Base-by-base conservation (phyloP, 2,113 vertebrate genomes). In the Tenrec ecaudatus region DNA sequence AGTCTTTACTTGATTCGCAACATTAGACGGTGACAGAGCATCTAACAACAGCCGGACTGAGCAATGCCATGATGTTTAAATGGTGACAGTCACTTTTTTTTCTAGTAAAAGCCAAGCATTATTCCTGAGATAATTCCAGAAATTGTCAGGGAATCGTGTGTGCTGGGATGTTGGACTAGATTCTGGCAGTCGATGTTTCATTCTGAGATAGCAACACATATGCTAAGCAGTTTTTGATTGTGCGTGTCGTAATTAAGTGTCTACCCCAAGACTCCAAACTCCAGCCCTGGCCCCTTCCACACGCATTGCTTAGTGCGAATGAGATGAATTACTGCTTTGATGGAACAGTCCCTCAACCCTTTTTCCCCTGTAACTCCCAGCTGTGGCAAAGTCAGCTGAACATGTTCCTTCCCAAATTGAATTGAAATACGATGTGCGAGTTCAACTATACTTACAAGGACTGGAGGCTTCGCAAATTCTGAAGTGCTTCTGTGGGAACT, bases 401-500 rank as follows among this genome's bases (percentile, higher is more conserved):
- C 36, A 78, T 43, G 60, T 8, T 47, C 53, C 29, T 88, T 82
- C 60, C 36, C 40, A 86, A 83, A 82, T 0, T 8, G 43, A 73
- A 68, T 14, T n/a, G 7, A 69, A 85, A 9, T 84, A 40, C 38
- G 40, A 22, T 82, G 5, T 89, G 78, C 64, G 82, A 89, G 81
- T 84, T 89, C 58, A 75, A 43, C 20, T 47, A 25, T 97, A 98
- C 99, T 99, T 97, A 99, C 99, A 99, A 97, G 6, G 99, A 99
- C 93, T 99, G 99, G 78, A 99, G 98, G 95, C 98, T 99, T 96
- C 96, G 98, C 89, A 99, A 96, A 96, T 98, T 98, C 97, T 98
- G 99, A 5, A 99, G 98, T 0, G 99, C 99, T 96, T 99, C 99
- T 0, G 95, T 97, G 27, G 99, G 99, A 53, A 99, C 99, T 83